Evolutionary conservation across 2,888 invertebrate species (phyloP).

Genomic region (Autographa pulchrina): DNA sequence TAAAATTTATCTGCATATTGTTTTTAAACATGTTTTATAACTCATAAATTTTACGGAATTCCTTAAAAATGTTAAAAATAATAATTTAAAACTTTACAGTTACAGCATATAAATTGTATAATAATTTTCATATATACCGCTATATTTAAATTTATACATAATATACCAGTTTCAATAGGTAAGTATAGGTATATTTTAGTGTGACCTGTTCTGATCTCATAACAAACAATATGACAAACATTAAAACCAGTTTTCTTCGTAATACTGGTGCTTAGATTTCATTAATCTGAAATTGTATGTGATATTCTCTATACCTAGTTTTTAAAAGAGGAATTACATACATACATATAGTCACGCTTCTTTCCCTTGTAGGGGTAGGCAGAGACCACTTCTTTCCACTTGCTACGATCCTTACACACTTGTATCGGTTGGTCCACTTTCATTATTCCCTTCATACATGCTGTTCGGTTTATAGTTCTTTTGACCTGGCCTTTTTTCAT

Average conservation of each 20-base stretch:
- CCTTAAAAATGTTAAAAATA: background rate
- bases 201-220: conserved; percentile 29
- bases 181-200: conserved; percentile 8
- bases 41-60: no score
- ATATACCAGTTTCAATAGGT: conserved; percentile 13
- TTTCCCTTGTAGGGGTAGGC: no score
- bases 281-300: background rate
- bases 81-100: background rate
- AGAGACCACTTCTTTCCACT: no score
- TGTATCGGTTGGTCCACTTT: no score
- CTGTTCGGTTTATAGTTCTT: no score
- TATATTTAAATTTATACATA: conserved; percentile 7
- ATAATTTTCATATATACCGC: conserved; percentile 17
- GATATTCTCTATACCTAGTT: background rate
- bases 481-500: no score
- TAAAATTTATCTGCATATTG: no score
- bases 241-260: background rate
- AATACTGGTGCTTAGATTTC: background rate
- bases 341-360: no score
- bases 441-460: no score
- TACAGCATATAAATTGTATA: conserved; percentile 2
- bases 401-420: no score
- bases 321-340: no score
- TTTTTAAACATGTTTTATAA: no score
- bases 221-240: conserved; percentile 3